Evolutionary conservation across 1,140 invertebrate species (phyloP), one percentile per base, ranked within the genome.

Genomic region (Dolichoris vasculosae): DNA sequence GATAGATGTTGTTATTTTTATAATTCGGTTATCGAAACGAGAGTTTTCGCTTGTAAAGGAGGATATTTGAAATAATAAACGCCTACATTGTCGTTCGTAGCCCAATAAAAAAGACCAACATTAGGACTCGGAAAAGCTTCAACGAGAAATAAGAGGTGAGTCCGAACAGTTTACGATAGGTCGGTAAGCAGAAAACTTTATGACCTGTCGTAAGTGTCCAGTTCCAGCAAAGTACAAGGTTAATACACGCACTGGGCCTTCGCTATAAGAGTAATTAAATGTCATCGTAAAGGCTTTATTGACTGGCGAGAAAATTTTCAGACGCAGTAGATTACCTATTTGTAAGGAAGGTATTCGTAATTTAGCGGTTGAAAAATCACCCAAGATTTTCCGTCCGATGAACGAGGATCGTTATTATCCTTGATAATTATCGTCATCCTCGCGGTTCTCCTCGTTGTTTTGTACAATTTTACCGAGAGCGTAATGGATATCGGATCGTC

Each of bases 161-260:
- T 38, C 75, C 48, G 1, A 46, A 59, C 30, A 55, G 30, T 64
- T 79, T 43, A 79, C 77, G 51, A n/a, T 64, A 43, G 51, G 77
- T 64, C 55, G 64, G 77, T 79, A 43, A 64, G 55, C 77, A 79
- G 59, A 79, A 79, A 79, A 79, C 43, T 40, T 79, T 79, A 63
- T n/a, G 2, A 64, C 51, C 35, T 35, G 11, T 26, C 30, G 15
- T 64, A 63, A 38, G 77, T 23, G 77, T 35, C 17, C 30, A 6
- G 11, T 13, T 43, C 30, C 35, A 32, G n/a, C 26, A 13, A 1
- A 79, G 40, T 35, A 20, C 1, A 40, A 40, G 55, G 8, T 77
- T 77, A 77, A 77, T 63, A 40, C 78, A 40, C 26, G 55, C 26
- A 79, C 51, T n/a, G 55, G 43, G 20, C 55, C 30, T n/a, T n/a